Base-by-base conservation (phyloP, 2,888 invertebrate genomes). In the Dicyrtoma fusca region DNA sequence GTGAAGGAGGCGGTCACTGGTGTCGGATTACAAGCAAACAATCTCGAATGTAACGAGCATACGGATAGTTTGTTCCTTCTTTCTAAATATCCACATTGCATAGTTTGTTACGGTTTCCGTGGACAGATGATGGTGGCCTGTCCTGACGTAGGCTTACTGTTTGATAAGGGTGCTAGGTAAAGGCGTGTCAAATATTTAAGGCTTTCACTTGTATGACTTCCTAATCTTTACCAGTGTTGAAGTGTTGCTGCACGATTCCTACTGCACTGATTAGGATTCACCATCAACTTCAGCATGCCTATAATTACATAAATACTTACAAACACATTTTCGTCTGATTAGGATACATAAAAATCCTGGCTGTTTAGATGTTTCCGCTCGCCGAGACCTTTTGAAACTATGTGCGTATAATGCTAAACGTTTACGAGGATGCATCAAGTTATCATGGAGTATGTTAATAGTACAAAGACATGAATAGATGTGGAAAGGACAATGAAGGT, bases 141-240 rank as follows among this genome's bases (percentile, higher is more conserved):
- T 63, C 42, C 19, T 64, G 26, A 23, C n/a, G 25, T 17, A 63
- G 63, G 63, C 63, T 63, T 63, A 63, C 21, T 63, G 61, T 61
- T 63, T 63, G 66, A 53, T 53, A 73, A 74, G 77, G 77, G 79
- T 79, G 79, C 75, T 64, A 78, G 79, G 74, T 77, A 77, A 77
- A 75, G 79, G 79, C 78, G 79, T 79, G 76, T 77, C 78, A 76
- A 76, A 74, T 75, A 74, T 74, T 77, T 78, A 76, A 59, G 74
- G 69, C 73, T 75, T 73, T 76, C 74, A 74, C 69, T 73, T 71
- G 73, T 51, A 76, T 72, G 76, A 76, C 77, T 79, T 77, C 77
- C 69, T 79, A 76, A 79, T 77, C 77, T 75, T 65, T 69, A 8
- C 42, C 66, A 74, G 73, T 69, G 63, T 71, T 66, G 68, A 61